These are phyloP conservation scores for Natrix natrix DNA, from an alignment of 2,797 vertebrate species.

Conservation along the genomic window DNA sequence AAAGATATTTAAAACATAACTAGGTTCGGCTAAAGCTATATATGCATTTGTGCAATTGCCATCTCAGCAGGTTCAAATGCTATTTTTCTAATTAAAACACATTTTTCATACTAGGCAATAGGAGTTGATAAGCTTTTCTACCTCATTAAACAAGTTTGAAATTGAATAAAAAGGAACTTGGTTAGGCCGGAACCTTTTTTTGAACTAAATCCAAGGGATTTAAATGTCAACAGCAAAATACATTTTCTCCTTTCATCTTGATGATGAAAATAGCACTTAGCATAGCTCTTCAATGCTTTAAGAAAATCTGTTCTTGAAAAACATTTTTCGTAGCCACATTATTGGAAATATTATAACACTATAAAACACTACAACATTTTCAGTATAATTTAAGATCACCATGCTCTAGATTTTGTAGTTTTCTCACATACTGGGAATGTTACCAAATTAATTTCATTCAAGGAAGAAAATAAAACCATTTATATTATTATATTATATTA, in stretches of 20 bases:
- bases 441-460: neutral
- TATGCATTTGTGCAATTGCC: constrained; percentile 25
- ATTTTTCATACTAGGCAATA: constrained; percentile 32
- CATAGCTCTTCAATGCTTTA: neutral
- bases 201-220: constrained; percentile 47
- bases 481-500: no score
- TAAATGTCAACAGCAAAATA: constrained; percentile 49
- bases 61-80: constrained; percentile 20
- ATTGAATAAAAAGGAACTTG: constrained; percentile 21
- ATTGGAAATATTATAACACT: neutral
- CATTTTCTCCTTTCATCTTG: constrained; percentile 33
- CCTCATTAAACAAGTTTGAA: constrained; percentile 48
- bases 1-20: neutral
- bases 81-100: constrained; percentile 45
- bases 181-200: constrained; percentile 32
- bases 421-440: neutral
- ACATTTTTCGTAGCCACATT: neutral
- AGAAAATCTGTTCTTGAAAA: neutral
- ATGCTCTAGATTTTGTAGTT: neutral
- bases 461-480: neutral
- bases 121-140: constrained; percentile 38
- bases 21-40: neutral
- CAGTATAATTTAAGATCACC: neutral
- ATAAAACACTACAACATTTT: neutral
- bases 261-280: neutral